phyloP scores from a whole-genome alignment of 2,113 vertebrate genomes.

The Sinocyclocheilus rhinocerous region DNA sequence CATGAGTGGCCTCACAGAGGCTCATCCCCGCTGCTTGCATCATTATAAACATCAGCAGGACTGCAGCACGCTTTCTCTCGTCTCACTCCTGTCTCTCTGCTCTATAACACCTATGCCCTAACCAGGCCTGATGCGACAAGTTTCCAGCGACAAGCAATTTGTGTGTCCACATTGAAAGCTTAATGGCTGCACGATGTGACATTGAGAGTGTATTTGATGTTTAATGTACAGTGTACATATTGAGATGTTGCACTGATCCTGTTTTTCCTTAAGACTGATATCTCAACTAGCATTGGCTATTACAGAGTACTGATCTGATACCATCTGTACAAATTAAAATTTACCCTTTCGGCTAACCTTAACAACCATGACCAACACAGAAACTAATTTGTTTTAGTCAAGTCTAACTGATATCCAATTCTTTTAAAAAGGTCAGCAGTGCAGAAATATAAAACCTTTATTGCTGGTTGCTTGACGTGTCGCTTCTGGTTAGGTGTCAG shows the following conservation, averaged over 20 bases:
- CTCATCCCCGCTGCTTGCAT: conserved; percentile 25
- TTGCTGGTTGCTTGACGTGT: not conserved
- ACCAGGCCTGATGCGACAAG: not conserved
- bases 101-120: not conserved
- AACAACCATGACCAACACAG: not conserved
- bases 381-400: not conserved
- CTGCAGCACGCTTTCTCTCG: not conserved
- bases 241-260: not conserved
- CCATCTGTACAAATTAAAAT: not conserved
- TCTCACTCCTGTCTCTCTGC: conserved; percentile 1
- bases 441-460: not conserved
- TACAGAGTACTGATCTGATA: not conserved
- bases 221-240: not conserved
- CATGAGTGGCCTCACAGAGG: conserved; percentile 6
- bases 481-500: not conserved
- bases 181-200: not conserved
- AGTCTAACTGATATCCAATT: not conserved
- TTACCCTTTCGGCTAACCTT: not conserved
- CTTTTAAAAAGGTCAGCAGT: not conserved
- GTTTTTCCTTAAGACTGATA: not conserved
- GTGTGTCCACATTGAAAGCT: not conserved
- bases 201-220: not conserved
- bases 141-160: conserved; percentile 19
- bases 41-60: conserved; percentile 43
- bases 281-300: not conserved